phyloP scores from a whole-genome alignment of 2,113 vertebrate genomes.

The Perognathus longimembris region DNA sequence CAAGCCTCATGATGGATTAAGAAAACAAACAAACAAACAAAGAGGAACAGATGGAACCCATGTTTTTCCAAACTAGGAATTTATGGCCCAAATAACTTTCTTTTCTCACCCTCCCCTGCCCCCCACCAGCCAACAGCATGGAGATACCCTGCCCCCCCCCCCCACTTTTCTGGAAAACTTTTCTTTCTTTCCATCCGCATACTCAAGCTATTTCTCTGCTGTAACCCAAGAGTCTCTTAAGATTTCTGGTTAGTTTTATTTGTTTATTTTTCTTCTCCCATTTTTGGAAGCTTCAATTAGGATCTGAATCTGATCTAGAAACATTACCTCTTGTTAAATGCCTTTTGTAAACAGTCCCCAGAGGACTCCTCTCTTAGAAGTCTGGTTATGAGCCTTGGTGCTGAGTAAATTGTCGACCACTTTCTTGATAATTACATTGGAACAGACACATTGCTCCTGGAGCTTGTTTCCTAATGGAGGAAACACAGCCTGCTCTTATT shows the following conservation, averaged over 20 bases:
- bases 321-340: constrained; percentile 56
- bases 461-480: constrained; percentile 32
- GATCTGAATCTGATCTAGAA: constrained; percentile 58
- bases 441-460: constrained; percentile 47
- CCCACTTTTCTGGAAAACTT: constrained; percentile 29
- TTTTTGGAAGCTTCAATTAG: constrained; percentile 70
- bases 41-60: too few relatives aligned
- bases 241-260: neutral
- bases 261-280: neutral
- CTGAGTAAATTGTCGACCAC: neutral
- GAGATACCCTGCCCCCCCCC: neutral
- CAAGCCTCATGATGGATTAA: too few relatives aligned
- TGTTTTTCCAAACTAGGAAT: too few relatives aligned
- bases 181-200: constrained; percentile 1
- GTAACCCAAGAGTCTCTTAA: constrained; percentile 39
- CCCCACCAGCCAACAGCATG: neutral
- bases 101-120: neutral
- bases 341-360: constrained; percentile 65
- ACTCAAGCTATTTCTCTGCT: constrained; percentile 25
- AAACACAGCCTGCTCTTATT: constrained; percentile 38
- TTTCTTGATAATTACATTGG: constrained; percentile 62
- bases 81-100: neutral
- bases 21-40: too few relatives aligned
- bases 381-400: constrained; percentile 60
- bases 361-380: constrained; percentile 35